Conservation (phyloP, 1,140 invertebrate genomes). For the Dysdera silvatica region DNA sequence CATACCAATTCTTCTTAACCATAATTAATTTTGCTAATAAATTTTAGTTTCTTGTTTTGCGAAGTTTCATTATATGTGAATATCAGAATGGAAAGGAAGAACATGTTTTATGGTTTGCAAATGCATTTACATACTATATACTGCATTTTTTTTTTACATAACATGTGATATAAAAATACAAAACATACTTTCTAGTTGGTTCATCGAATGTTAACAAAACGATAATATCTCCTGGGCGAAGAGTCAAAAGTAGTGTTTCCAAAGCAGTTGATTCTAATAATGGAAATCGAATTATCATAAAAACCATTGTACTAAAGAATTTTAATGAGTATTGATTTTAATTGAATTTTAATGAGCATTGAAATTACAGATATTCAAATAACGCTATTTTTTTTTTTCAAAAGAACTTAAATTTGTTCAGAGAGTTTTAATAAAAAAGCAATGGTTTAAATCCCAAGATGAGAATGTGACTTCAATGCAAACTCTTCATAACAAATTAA, state of each 20-base stretch:
- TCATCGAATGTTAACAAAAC: constrained; percentile 47
- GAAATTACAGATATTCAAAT: too few relatives aligned
- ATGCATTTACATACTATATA: too few relatives aligned
- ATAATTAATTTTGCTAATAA: neutral
- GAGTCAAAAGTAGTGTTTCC: constrained; percentile 46
- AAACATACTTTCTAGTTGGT: constrained; percentile 44
- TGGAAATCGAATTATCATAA: neutral
- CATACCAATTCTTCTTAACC: neutral
- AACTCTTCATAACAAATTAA: too few relatives aligned
- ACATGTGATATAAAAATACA: neutral
- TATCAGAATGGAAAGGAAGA: neutral
- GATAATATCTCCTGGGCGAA: constrained; percentile 44
- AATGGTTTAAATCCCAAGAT: too few relatives aligned
- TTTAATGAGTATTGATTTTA: constrained; percentile 15
- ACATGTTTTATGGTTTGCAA: neutral
- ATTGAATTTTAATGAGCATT: neutral
- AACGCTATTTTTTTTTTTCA: too few relatives aligned
- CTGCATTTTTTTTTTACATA: too few relatives aligned
- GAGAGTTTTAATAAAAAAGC: too few relatives aligned
- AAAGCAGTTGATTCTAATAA: constrained; percentile 47
- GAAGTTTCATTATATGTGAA: neutral
- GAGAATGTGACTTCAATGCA: too few relatives aligned
- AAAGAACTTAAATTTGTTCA: too few relatives aligned
- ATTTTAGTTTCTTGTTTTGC: neutral
- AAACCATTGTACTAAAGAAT: neutral